Conservation (phyloP, 2,113 vertebrate genomes). For the Crocuta crocuta region DNA sequence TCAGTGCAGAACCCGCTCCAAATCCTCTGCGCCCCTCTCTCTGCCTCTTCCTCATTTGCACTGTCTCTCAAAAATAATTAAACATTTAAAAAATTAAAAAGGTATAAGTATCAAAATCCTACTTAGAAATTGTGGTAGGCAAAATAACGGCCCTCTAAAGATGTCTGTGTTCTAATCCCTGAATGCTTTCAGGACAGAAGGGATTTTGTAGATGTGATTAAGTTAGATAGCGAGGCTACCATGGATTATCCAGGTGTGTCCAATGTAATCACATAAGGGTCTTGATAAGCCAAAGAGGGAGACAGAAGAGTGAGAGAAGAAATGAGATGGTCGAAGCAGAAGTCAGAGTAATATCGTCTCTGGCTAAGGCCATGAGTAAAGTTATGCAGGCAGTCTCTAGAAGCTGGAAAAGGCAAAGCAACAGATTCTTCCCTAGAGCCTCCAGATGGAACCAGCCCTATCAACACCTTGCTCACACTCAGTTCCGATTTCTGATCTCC, state of each 20-base stretch:
- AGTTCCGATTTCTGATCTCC: not conserved
- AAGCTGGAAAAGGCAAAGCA: not conserved
- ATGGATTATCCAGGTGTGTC: not conserved
- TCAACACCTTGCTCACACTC: not conserved
- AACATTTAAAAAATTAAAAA: not conserved
- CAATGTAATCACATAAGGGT: not conserved
- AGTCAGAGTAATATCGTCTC: not conserved
- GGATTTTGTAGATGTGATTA: not conserved
- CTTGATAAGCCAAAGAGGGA: not conserved
- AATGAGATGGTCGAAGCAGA: not conserved
- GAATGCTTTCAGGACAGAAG: not conserved
- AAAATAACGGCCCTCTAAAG: not conserved
- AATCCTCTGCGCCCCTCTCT: not conserved
- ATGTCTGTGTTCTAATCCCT: not conserved
- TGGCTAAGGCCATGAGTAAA: not conserved
- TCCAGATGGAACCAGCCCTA: not conserved
- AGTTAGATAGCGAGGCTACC: not conserved
- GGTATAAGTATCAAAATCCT: not conserved
- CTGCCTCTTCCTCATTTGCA: not conserved
- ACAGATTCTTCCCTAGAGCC: not conserved
- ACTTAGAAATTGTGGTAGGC: not conserved
- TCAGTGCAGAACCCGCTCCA: not conserved
- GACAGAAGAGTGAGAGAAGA: not conserved
- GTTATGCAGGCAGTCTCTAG: not conserved
- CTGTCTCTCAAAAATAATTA: not conserved